Percentiles rank a stretch among this genome's conserved stretches.
Conservation (phyloP, 2,797 vertebrate genomes). For the Spondyliosoma cantharus region DNA sequence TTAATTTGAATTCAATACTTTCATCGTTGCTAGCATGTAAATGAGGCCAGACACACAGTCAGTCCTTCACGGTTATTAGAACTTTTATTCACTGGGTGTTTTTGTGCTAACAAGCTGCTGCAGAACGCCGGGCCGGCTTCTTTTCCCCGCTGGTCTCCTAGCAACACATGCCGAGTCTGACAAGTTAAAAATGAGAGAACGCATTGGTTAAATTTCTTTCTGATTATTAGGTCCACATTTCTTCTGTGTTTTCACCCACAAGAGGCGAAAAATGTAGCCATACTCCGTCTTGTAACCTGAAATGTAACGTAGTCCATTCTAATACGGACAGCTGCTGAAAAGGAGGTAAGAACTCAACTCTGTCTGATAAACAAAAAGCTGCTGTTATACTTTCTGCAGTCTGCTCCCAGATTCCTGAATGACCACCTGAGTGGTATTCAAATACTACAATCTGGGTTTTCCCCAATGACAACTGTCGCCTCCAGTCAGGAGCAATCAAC, state of each 20-base stretch:
- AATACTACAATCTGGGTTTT: too few relatives aligned
- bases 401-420: too few relatives aligned
- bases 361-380: neutral
- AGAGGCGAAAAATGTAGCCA: neutral
- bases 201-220: neutral
- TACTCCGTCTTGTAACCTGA: neutral
- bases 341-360: neutral
- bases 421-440: too few relatives aligned
- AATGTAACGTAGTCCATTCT: neutral
- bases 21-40: constrained; percentile 42
- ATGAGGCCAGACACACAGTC: constrained; percentile 37
- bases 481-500: too few relatives aligned
- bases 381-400: too few relatives aligned
- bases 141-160: constrained; percentile 33
- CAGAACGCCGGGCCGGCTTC: constrained; percentile 12
- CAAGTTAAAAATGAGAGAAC: constrained; percentile 13
- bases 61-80: constrained; percentile 52
- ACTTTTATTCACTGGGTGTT: constrained; percentile 34
- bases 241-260: neutral
- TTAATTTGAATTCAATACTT: constrained; percentile 46
- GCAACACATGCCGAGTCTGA: constrained; percentile 17
- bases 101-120: constrained; percentile 49
- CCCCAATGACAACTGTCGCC: too few relatives aligned
- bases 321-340: neutral
- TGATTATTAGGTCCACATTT: neutral